These are phyloP conservation scores for Boulengeromyrus knoepffleri DNA, from an alignment of 2,113 vertebrate genomes.

Conservation along the genomic window DNA sequence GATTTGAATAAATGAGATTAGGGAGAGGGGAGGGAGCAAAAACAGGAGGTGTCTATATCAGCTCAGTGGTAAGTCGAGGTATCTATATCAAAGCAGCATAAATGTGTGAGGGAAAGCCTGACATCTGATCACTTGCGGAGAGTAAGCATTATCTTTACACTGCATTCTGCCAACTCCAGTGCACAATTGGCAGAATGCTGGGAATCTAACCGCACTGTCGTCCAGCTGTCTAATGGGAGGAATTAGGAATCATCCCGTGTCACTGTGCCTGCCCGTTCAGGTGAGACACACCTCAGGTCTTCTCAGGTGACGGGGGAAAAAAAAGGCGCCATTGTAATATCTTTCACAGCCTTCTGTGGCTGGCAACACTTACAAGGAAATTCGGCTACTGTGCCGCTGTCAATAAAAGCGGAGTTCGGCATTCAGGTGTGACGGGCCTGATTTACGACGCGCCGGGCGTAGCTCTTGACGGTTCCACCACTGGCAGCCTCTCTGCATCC, in stretches of 20 bases:
- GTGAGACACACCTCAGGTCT: constrained; percentile 2
- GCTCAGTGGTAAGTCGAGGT: background rate
- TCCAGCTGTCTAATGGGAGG: background rate
- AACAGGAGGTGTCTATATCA: background rate
- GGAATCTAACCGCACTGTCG: background rate
- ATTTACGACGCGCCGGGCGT: background rate
- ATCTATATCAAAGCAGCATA: background rate
- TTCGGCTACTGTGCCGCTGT: background rate
- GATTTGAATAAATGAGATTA: background rate
- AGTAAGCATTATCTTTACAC: background rate
- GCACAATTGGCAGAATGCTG: constrained; percentile 1
- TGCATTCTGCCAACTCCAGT: background rate
- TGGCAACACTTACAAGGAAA: background rate
- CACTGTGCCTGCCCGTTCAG: background rate
- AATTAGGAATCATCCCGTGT: background rate
- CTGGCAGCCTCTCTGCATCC: background rate
- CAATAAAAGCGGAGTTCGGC: background rate
- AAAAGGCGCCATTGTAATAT: background rate
- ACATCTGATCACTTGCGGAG: background rate
- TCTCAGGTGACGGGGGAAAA: background rate
- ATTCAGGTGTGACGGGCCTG: background rate
- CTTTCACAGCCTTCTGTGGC: background rate
- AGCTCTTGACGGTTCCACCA: background rate
- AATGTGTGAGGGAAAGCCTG: background rate
- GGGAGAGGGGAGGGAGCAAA: background rate